Base-by-base conservation (phyloP, 2,113 vertebrate genomes). In the Lagenorhynchus albirostris region DNA sequence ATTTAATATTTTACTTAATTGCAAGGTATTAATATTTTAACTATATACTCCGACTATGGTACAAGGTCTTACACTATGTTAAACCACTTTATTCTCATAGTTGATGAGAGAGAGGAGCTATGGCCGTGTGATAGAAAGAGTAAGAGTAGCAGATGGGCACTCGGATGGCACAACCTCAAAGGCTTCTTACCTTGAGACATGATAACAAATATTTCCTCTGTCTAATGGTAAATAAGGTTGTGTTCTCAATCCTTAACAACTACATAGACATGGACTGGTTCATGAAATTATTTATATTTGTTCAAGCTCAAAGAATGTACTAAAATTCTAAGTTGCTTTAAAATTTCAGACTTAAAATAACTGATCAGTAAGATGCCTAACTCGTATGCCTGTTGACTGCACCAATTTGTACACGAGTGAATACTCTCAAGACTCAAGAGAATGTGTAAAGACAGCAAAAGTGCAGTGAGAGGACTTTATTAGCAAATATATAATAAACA, bases 251-350 rank as follows among this genome's bases (percentile, higher is more conserved):
- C n/a, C 6, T 41, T 96, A 55, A 23, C 10, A 91, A 44, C 36
- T 55, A 6, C 62, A 60, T 47, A 67, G 47, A 73, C 79, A 25
- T 33, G 65, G 44, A 33, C 20, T 33, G 47, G 31, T 68, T 95
- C 8, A 87, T 89, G 68, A 95, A 87, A 85, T 7, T 73, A n/a
- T 89, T 65, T 90, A n/a, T 63, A 68, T 76, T 86, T 68, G 21
- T 53, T 97, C 8, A 86, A 93, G 7, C 2, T 2, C 53, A 62
- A 63, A 79, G 38, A 47, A 79, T 70, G 15, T 63, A 33, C 50
- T 74, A 70, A 82, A 92, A 87, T 92, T 94, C 29, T 94, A 87
- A 85, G 10, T 50, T 73, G 36, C 85, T 89, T 97, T 20, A 95
- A 91, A 67, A 1, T 82, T 67, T 73, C 25, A 60, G 10, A 87